Base-by-base conservation (phyloP, 2,888 invertebrate genomes). In the Peribatodes rhomboidaria region DNA sequence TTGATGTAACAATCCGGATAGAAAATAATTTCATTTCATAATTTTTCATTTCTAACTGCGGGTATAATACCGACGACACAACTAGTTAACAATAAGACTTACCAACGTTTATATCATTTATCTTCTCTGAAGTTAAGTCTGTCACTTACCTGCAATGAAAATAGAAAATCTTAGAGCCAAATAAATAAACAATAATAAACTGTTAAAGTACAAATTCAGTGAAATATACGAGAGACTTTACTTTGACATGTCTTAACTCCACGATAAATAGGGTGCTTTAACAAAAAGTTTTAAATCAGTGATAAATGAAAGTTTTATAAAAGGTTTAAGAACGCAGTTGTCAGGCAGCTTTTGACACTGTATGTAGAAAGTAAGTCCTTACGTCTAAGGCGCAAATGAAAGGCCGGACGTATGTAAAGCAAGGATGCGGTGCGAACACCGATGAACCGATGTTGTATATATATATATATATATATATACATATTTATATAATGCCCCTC, bases 71-170 rank as follows among this genome's bases (percentile, higher is more conserved):
- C n/a, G n/a, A n/a, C n/a, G n/a, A n/a, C n/a, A n/a, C n/a, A n/a
- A n/a, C n/a, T n/a, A n/a, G n/a, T n/a, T n/a, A n/a, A n/a, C n/a
- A n/a, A n/a, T n/a, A n/a, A 18, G 14, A 47, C 46, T 47, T 27
- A 47, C 46, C 46, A 13, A 9, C 1, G 41, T 41, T 41, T 9
- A 41, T n/a, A 14, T 41, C n/a, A n/a, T n/a, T n/a, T n/a, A n/a
- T n/a, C n/a, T n/a, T n/a, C 44, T 44, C 14, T 16, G 31, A 33
- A 49, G 6, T 9, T 14, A 8, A 14, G 9, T 7, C 33, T 16
- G 44, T 27, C 63, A 70, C 72, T 69, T 60, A 72, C 72, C 72
- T 72, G 69, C 49, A 72, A 72, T 70, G 69, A 69, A 68, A 18
- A 35, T 22, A 70, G 69, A 69, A 68, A 18, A 35, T 22, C 1